Percentiles rank a stretch among this genome's conserved stretches.
These are phyloP conservation scores for Manis javanica DNA, from an alignment of 2,797 vertebrate species.

Conservation along the genomic window DNA sequence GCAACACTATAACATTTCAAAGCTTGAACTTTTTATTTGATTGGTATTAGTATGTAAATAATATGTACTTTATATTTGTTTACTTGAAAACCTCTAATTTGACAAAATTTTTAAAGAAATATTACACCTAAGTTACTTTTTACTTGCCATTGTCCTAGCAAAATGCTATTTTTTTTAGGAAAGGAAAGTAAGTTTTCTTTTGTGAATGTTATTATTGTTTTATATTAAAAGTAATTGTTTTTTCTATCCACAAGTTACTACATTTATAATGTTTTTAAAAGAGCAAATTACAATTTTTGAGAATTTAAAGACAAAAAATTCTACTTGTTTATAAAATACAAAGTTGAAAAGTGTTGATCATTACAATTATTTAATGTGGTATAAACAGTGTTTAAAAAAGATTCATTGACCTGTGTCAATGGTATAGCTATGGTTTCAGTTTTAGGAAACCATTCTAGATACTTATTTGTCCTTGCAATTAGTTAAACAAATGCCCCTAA, in stretches of 20 bases:
- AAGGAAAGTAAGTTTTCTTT: not conserved
- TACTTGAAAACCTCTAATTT: not conserved
- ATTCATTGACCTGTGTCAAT: not conserved
- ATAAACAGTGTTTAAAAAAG: not conserved
- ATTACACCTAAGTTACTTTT: not conserved
- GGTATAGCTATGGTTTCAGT: not conserved
- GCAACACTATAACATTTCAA: not conserved
- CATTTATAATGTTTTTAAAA: not conserved
- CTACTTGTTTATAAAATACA: not conserved
- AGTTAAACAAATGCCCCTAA: slow-evolving; percentile 17
- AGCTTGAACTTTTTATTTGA: not conserved
- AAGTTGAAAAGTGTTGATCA: not conserved
- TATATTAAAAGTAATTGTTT: not conserved
- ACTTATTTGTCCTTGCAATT: not conserved
- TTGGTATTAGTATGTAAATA: not conserved
- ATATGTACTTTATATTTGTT: not conserved
- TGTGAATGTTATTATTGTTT: not conserved
- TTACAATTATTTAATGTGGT: not conserved
- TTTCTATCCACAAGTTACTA: not conserved
- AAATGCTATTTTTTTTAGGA: not conserved
- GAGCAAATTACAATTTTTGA: not conserved
- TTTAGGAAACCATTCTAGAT: not conserved
- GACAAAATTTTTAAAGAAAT: not conserved
- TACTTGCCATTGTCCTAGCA: not conserved
- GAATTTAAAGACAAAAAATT: not conserved